phyloP scores from a whole-genome alignment of 1,140 invertebrate genomes.

The Doryteuthis pealeii region DNA sequence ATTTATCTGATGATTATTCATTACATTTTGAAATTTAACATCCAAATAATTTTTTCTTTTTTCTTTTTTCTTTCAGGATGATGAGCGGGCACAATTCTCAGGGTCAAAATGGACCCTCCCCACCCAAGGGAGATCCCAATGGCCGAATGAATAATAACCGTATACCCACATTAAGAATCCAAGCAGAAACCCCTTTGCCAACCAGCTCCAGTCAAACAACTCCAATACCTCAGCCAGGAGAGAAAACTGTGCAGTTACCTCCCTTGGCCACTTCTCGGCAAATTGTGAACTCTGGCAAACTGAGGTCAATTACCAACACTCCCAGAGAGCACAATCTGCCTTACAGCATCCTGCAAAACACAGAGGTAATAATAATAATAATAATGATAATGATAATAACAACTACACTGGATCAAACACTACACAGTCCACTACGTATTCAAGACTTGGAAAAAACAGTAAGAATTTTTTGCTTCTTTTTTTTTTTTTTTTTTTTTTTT shows the following conservation, averaged over 20 bases:
- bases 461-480: not conserved
- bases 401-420: not conserved
- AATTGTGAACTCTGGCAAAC: slow-evolving; percentile 33
- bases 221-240: slow-evolving; percentile 31
- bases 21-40: no score
- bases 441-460: not conserved
- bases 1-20: no score
- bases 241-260: slow-evolving; percentile 27
- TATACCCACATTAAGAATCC: slow-evolving; percentile 45
- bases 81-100: slow-evolving; percentile 6
- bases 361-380: no score
- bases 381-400: no score
- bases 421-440: not conserved
- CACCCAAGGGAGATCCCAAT: slow-evolving; percentile 15
- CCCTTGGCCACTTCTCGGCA: slow-evolving; percentile 29
- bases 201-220: slow-evolving; percentile 32
- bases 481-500: not conserved
- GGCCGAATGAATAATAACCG: slow-evolving; percentile 14
- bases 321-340: slow-evolving; percentile 11
- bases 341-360: not conserved
- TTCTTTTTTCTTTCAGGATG: not conserved
- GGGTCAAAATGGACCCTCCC: slow-evolving; percentile 15
- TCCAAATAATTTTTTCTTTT: not conserved
- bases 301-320: slow-evolving; percentile 14
- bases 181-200: slow-evolving; percentile 47